phyloP scores from a whole-genome alignment of 2,888 invertebrate species.

The Cancer borealis region DNA sequence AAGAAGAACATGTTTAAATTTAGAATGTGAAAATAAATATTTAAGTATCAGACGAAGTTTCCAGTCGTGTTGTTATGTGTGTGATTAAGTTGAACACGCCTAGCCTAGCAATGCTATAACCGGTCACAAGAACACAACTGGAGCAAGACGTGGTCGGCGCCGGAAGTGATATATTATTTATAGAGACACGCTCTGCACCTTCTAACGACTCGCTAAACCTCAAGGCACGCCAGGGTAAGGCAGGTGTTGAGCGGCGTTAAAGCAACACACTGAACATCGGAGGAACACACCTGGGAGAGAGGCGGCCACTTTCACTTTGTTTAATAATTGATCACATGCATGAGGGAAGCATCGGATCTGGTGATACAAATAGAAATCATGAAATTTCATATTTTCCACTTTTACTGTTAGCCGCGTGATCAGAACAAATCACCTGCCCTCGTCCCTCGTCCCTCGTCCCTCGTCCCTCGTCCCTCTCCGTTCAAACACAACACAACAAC shows the following conservation, averaged over 20 bases:
- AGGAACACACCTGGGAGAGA: not conserved
- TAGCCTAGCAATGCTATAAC: not conserved
- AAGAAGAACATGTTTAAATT: too few relatives aligned
- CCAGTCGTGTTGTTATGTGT: not conserved
- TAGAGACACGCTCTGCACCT: not conserved
- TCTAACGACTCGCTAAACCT: not conserved
- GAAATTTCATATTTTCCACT: not conserved
- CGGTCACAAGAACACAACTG: not conserved
- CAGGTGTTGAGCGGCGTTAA: not conserved
- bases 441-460: not conserved
- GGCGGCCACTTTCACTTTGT: not conserved
- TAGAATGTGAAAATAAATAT: too few relatives aligned
- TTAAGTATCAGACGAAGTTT: not conserved
- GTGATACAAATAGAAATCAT: slow-evolving; percentile 3
- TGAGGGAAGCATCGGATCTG: not conserved
- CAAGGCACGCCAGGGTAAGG: not conserved
- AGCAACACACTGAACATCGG: not conserved
- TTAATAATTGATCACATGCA: not conserved
- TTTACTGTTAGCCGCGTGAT: not conserved
- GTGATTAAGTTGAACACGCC: not conserved
- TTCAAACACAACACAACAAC: too few relatives aligned
- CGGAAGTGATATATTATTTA: not conserved
- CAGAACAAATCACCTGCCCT: not conserved
- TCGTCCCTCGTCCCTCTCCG: not conserved
- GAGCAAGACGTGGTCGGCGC: not conserved